Conservation (phyloP, 2,888 invertebrate genomes). For the Cremastobaeus sp. region DNA sequence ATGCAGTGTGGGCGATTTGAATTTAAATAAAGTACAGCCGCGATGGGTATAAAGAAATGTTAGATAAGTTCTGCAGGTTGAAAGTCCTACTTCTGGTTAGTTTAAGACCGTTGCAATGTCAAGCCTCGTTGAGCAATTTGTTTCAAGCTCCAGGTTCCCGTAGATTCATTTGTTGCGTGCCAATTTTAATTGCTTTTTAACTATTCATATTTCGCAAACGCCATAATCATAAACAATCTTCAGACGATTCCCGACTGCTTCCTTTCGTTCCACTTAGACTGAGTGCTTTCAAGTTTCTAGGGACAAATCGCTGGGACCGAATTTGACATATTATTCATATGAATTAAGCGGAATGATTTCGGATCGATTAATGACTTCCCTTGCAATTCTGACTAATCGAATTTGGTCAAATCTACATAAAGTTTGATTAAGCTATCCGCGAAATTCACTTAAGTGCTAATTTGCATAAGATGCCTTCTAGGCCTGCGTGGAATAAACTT, state of each 20-base stretch:
- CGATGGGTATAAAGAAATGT: conserved; percentile 39
- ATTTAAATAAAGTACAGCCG: conserved; percentile 43
- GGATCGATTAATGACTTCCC: too few relatives aligned
- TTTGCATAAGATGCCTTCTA: conserved; percentile 50
- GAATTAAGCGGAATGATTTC: too few relatives aligned
- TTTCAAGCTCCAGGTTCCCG: not conserved
- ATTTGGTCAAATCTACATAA: conserved; percentile 22
- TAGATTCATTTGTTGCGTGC: too few relatives aligned
- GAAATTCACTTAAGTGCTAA: conserved; percentile 39
- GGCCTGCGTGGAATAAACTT: too few relatives aligned
- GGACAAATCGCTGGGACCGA: too few relatives aligned
- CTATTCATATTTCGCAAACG: too few relatives aligned
- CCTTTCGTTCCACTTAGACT: too few relatives aligned
- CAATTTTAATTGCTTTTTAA: too few relatives aligned
- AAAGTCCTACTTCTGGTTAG: conserved; percentile 23
- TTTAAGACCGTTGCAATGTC: conserved; percentile 22
- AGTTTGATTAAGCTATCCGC: conserved; percentile 24
- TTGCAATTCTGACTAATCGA: conserved; percentile 4
- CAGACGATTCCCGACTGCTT: too few relatives aligned
- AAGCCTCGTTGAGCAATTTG: conserved; percentile 25
- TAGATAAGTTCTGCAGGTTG: conserved; percentile 36
- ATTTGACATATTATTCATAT: too few relatives aligned
- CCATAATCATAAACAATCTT: too few relatives aligned
- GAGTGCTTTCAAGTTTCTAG: too few relatives aligned
- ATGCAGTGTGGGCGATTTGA: conserved; percentile 35